Base-by-base conservation (phyloP, 2,888 invertebrate genomes). In the Hydropsyche betteni region DNA sequence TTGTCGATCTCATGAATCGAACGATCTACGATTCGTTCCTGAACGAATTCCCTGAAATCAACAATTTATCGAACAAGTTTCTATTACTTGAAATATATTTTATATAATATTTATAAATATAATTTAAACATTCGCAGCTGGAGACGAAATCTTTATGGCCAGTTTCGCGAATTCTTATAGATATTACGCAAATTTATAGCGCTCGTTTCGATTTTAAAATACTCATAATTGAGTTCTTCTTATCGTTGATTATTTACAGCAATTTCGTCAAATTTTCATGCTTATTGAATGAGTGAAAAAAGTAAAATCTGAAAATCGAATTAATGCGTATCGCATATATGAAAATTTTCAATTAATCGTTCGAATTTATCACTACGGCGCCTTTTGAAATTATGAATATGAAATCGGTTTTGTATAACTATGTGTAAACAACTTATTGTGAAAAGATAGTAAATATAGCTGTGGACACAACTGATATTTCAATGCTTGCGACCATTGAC, bases 221-320 rank as follows among this genome's bases (percentile, higher is more conserved):
- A 64, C 64, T 5, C 6, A 64, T 64, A 64, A 64, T 64, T 64
- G 64, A 64, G 64, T 64, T 64, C 64, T 64, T 64, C 36, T 61
- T 16, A 24, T 16, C 61, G 33, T 24, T 24, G 44, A 44, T 33
- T 64, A 64, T 64, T 64, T 64, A 64, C 64, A 36, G n/a, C 3
- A n/a, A 33, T 44, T 8, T 16, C 14, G 58, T 8, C n/a, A 24
- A 58, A 4, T 24, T 58, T 16, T 16, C 8, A 24, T 24, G n/a
- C n/a, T n/a, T n/a, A n/a, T n/a, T n/a, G 58, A 24, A 14, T 5
- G 16, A 58, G 24, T 16, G 8, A 51, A 53, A 53, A 5, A 53
- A 12, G 58, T 16, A 58, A 2, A 58, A 44, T 58, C 24, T 58
- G 16, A 4, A 58, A 58, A 16, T 58, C 58, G 16, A 58, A 58